Base-by-base conservation (phyloP, 2,113 vertebrate genomes). In the Ornithorhynchus anatinus region DNA sequence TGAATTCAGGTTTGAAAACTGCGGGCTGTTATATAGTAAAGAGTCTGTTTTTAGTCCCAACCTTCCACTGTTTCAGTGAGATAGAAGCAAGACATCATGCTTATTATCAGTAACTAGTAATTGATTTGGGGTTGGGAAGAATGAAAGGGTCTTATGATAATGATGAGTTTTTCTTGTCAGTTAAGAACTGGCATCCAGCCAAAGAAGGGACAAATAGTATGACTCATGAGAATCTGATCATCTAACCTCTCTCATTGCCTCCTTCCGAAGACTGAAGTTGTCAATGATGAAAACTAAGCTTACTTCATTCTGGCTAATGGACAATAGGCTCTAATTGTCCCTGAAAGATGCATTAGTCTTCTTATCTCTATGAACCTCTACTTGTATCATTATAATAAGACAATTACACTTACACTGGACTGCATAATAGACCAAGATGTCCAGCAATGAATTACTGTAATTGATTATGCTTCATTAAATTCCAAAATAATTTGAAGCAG, bases 271-370 rank as follows among this genome's bases (percentile, higher is more conserved):
- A 76, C 50, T 57, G 61, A 81, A 60, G 11, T 27, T 75, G 10
- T 61, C 7, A 72, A 7, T 72, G 37, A 75, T 68, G 25, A 76
- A 87, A 81, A 80, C 13, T 19, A 44, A 86, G 56, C 31, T 84
- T 72, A 58, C 31, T 72, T 84, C 3, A 54, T 74, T 86, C 69
- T 61, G 72, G 44, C 38, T 76, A 51, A 70, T 64, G 29, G 65
- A 42, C 36, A 67, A 37, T 42, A 39, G 13, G 59, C 59, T 33
- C 6, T 59, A 83, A 44, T 60, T 76, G 6, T 72, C 77, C 79
- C 56, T 32, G 59, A 76, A 67, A 84, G 63, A 40, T 42, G 40
- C 11, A 69, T 83, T 76, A 77, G 61, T 62, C 51, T 68, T 36
- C 29, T 84, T 89, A 60, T 75, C 52, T 70, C 43, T 59, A 25